Evolutionary conservation across 2,797 vertebrate species (phyloP).

Genomic region (Choloepus didactylus): DNA sequence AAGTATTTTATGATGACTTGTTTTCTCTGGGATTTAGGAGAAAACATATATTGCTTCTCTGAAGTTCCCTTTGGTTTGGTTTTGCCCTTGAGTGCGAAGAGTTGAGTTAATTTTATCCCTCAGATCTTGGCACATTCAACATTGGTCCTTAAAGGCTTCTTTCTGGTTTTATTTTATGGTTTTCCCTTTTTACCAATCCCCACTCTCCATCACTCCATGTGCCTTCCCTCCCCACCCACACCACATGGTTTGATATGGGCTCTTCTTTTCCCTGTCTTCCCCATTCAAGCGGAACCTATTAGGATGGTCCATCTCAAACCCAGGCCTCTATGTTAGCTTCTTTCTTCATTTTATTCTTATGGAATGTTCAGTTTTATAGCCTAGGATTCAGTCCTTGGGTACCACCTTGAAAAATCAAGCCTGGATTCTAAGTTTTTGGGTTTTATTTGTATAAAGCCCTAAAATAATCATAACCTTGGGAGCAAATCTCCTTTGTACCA

Average conservation of each 20-base stretch:
- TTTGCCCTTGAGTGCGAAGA: background rate
- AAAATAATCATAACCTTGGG: conserved; percentile 44
- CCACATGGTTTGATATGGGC: background rate
- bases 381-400: background rate
- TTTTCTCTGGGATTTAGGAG: background rate
- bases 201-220: background rate
- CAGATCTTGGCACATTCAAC: background rate
- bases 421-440: conserved; percentile 46
- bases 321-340: background rate
- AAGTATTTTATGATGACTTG: conserved; percentile 39
- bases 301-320: background rate
- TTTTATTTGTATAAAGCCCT: background rate
- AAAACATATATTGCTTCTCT: background rate
- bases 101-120: background rate
- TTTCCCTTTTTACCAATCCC: background rate
- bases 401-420: conserved; percentile 51
- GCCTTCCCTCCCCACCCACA: background rate
- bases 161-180: background rate
- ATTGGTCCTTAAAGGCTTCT: background rate
- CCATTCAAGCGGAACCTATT: background rate
- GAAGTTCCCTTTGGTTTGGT: background rate
- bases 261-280: background rate
- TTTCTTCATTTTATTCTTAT: conserved; percentile 20
- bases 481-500: background rate
- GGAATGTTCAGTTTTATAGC: conserved; percentile 1